phyloP scores from a whole-genome alignment of 2,113 vertebrate species.

The Australoheros scitulus region DNA sequence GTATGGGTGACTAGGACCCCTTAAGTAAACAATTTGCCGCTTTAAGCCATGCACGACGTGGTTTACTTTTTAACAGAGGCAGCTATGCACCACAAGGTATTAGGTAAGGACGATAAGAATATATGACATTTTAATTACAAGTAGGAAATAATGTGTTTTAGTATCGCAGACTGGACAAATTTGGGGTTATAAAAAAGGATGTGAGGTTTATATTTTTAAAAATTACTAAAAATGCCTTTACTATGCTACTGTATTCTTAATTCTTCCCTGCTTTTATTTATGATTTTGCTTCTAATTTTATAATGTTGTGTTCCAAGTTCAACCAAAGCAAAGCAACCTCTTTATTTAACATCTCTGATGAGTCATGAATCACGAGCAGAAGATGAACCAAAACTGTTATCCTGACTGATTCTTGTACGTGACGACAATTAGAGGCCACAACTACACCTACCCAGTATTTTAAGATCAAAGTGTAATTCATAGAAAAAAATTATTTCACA shows the following conservation, averaged over 20 bases:
- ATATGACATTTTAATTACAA: neutral
- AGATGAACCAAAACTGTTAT: neutral
- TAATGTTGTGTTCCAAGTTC: neutral
- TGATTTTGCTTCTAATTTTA: neutral
- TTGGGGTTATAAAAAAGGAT: neutral
- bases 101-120: neutral
- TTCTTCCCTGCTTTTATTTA: neutral
- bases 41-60: constrained; percentile 32
- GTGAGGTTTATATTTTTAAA: neutral
- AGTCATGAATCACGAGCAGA: neutral
- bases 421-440: neutral
- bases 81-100: constrained; percentile 49
- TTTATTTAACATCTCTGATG: neutral
- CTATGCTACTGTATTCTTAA: neutral
- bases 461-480: neutral
- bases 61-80: constrained; percentile 45
- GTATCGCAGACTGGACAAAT: neutral
- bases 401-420: neutral
- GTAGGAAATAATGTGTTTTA: neutral
- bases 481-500: neutral
- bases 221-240: neutral
- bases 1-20: constrained; percentile 61
- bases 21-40: constrained; percentile 52
- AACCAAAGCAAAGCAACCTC: neutral
- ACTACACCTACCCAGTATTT: neutral